These are phyloP conservation scores for Neolamprologus devosi DNA, from an alignment of 2,113 vertebrate species.

Conservation along the genomic window DNA sequence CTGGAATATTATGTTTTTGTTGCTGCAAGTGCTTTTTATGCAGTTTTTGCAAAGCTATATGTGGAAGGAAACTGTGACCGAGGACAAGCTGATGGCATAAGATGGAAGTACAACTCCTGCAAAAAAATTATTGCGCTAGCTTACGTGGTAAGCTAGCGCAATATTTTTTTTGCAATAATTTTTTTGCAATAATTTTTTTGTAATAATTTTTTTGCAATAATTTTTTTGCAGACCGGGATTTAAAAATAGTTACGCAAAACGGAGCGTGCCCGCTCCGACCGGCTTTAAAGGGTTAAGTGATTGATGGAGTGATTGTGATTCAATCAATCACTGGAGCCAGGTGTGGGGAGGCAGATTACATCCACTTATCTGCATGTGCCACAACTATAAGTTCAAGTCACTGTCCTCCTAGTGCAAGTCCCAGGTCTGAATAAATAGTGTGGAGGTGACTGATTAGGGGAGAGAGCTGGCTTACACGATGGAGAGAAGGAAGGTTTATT, in stretches of 20 bases:
- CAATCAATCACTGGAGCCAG: background rate
- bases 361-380: background rate
- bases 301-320: background rate
- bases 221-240: too few relatives aligned
- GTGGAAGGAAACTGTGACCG: fast-evolving
- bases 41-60: fast-evolving
- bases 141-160: too few relatives aligned
- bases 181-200: too few relatives aligned
- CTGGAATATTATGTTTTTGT: background rate
- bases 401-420: background rate
- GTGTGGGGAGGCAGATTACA: background rate
- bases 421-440: background rate
- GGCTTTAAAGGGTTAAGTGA: background rate
- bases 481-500: background rate
- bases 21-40: fast-evolving
- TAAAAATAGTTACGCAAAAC: too few relatives aligned
- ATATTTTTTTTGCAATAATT: too few relatives aligned
- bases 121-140: too few relatives aligned
- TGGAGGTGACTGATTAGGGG: background rate
- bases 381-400: background rate
- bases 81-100: background rate
- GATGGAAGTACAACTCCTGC: background rate
- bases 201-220: too few relatives aligned
- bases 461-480: background rate
- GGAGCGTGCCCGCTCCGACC: too few relatives aligned